Evolutionary conservation across 2,797 vertebrate genomes (phyloP).

Genomic region (Pyrocephalus nanus): DNA sequence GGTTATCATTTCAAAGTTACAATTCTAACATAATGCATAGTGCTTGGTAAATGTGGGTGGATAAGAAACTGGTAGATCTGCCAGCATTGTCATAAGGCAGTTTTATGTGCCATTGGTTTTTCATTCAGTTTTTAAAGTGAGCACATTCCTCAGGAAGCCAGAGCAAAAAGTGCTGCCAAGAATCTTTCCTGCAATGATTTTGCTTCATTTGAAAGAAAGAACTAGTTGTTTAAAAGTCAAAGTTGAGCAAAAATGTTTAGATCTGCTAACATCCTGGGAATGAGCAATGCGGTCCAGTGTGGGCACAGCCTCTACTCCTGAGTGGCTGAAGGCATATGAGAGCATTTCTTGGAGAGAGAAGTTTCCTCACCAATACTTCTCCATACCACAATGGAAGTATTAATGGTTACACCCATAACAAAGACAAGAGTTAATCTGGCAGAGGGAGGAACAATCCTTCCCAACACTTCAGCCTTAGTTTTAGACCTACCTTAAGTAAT

Average conservation of each 20-base stretch:
- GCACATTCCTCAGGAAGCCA: constrained; percentile 48
- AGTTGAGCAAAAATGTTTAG: constrained; percentile 48
- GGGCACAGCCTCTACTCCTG: background rate
- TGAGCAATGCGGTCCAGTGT: constrained; percentile 1
- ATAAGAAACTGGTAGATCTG: constrained; percentile 37
- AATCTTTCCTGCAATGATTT: constrained; percentile 50
- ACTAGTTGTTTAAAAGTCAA: constrained; percentile 61
- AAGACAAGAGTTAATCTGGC: background rate
- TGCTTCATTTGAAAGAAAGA: constrained; percentile 49
- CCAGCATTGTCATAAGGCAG: constrained; percentile 55
- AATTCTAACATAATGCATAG: constrained; percentile 26
- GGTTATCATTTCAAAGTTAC: constrained; percentile 31
- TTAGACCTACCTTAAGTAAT: background rate
- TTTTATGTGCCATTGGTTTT: constrained; percentile 43
- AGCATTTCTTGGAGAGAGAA: background rate
- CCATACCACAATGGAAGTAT: background rate
- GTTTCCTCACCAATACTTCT: background rate
- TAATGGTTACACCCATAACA: background rate
- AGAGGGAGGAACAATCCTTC: background rate
- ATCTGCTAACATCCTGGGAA: constrained; percentile 30
- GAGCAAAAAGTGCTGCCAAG: constrained; percentile 45
- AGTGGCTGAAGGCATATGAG: background rate
- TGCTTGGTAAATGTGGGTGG: constrained; percentile 41
- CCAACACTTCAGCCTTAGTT: background rate
- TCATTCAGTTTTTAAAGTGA: constrained; percentile 53